Evolutionary conservation across 2,888 invertebrate genomes (phyloP).

Genomic region (Ophonus ardosiacus): DNA sequence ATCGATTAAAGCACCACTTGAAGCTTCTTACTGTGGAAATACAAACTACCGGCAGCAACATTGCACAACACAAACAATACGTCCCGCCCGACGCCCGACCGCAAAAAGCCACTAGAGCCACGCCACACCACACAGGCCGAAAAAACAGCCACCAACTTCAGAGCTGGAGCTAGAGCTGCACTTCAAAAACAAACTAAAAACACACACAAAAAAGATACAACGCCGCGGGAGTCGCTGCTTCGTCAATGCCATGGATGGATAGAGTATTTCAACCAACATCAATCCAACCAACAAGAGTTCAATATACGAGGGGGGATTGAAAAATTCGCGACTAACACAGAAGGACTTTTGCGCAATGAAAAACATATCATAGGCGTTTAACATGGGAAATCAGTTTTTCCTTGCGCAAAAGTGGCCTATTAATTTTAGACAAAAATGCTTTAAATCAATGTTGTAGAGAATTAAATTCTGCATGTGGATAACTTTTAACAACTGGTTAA

Average conservation of each 20-base stretch:
- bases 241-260: background rate
- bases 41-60: constrained; percentile 15
- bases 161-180: background rate
- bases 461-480: too few relatives aligned
- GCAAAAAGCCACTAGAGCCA: background rate
- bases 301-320: too few relatives aligned
- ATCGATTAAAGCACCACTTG: constrained; percentile 30
- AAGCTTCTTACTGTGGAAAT: constrained; percentile 10
- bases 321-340: too few relatives aligned
- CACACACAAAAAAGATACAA: background rate
- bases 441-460: too few relatives aligned
- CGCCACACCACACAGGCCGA: background rate
- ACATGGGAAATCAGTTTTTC: too few relatives aligned
- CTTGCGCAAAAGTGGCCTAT: too few relatives aligned
- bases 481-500: too few relatives aligned
- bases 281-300: background rate
- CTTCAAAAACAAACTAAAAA: constrained; percentile 7
- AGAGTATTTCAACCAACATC: background rate
- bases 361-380: too few relatives aligned
- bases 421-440: too few relatives aligned
- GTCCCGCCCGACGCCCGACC: background rate
- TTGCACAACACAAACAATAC: constrained; percentile 30
- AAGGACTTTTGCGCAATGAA: too few relatives aligned
- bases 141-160: background rate
- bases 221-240: background rate